phyloP scores from a whole-genome alignment of 1,140 invertebrate species.

The Catajapyx aquilonaris region DNA sequence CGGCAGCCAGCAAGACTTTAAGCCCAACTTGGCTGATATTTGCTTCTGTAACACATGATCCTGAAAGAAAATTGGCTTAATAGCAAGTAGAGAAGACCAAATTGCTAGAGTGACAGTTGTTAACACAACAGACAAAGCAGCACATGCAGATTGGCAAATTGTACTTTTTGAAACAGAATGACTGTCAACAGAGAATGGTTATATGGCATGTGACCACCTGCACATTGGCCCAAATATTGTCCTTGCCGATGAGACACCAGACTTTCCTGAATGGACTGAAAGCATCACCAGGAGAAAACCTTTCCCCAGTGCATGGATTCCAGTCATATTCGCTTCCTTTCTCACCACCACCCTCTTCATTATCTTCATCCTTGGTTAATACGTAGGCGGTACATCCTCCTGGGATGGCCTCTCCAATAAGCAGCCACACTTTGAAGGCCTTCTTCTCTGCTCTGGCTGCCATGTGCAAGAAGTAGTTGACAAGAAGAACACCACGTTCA shows the following conservation, averaged over 20 bases:
- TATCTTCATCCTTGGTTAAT: slow-evolving; percentile 26
- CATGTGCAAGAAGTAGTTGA: slow-evolving; percentile 52
- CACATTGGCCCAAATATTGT: too few species aligned
- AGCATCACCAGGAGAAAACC: slow-evolving; percentile 37
- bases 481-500: slow-evolving; percentile 60
- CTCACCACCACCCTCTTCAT: slow-evolving; percentile 12
- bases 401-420: slow-evolving; percentile 46
- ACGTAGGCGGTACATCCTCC: slow-evolving; percentile 51
- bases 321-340: slow-evolving; percentile 32
- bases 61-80: too few species aligned
- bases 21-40: too few species aligned
- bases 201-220: too few species aligned
- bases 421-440: slow-evolving; percentile 30
- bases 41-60: too few species aligned
- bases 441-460: slow-evolving; percentile 29
- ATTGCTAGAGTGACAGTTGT: too few species aligned
- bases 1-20: too few species aligned
- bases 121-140: too few species aligned
- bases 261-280: slow-evolving; percentile 56
- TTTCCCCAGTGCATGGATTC: slow-evolving; percentile 46
- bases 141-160: too few species aligned
- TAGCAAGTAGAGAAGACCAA: too few species aligned
- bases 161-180: too few species aligned
- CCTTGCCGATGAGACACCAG: slow-evolving; percentile 34
- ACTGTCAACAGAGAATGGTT: too few species aligned